phyloP scores from a whole-genome alignment of 1,140 invertebrate species.

The Achroia grisella region DNA sequence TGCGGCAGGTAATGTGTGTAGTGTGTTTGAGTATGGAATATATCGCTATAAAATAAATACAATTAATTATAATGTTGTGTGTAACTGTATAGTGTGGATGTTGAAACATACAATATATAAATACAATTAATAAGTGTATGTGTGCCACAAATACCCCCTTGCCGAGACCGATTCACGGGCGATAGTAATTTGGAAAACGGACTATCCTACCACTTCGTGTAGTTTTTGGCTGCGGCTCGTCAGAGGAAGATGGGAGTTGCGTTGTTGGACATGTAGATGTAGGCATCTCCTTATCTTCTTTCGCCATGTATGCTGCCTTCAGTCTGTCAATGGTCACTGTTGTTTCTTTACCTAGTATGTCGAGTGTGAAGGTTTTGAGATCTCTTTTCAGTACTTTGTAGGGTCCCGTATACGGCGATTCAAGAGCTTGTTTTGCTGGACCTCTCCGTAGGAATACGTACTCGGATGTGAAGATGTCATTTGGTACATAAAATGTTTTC shows the following conservation, averaged over 20 bases:
- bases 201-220: not conserved
- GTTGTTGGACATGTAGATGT: not conserved
- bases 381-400: constrained; percentile 27
- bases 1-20: no score
- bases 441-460: constrained; percentile 48
- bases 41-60: no score
- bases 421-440: constrained; percentile 28
- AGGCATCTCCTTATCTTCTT: not conserved
- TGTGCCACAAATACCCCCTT: no score
- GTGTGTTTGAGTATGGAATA: no score
- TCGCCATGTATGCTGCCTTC: constrained; percentile 8
- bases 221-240: not conserved
- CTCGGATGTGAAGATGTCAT: constrained; percentile 9
- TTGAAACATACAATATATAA: no score
- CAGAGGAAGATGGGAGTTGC: not conserved
- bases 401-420: constrained; percentile 52
- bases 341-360: constrained; percentile 6
- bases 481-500: constrained; percentile 23
- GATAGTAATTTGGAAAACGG: constrained; percentile 9
- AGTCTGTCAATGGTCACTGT: constrained; percentile 15
- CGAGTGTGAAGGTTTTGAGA: constrained; percentile 21
- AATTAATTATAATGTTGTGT: no score
- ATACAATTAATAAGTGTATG: no score
- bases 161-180: constrained; percentile 1
- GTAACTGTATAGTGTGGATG: no score